phyloP scores from a whole-genome alignment of 2,797 vertebrate species.

The Pygocentrus nattereri region DNA sequence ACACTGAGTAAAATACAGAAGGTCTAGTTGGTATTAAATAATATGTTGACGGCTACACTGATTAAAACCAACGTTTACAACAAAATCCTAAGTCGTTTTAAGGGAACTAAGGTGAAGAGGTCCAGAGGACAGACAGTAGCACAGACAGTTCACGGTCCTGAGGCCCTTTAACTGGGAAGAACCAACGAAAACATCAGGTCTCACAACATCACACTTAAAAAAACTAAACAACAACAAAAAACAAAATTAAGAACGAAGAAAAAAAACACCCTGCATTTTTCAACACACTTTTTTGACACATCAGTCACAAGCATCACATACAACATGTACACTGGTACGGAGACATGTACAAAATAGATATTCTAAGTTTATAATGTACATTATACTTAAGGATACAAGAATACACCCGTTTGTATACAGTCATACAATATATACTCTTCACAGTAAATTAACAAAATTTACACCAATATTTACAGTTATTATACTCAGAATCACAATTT shows the following conservation, averaged over 20 bases:
- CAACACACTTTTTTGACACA: slow-evolving; percentile 45
- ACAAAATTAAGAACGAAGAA: slow-evolving; percentile 1
- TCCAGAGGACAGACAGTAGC: slow-evolving; percentile 19
- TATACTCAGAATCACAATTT: slow-evolving; percentile 76
- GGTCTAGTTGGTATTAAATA: slow-evolving; percentile 21
- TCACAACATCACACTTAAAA: slow-evolving; percentile 47
- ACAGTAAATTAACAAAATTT: slow-evolving; percentile 79
- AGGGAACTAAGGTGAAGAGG: slow-evolving; percentile 24
- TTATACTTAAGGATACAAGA: slow-evolving; percentile 74
- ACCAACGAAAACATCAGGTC: slow-evolving; percentile 34
- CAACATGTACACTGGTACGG: slow-evolving; percentile 77
- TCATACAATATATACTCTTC: slow-evolving; percentile 69
- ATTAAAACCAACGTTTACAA: slow-evolving; percentile 45
- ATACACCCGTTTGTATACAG: slow-evolving; percentile 72
- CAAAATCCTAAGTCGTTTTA: slow-evolving; percentile 12
- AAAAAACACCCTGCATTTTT: slow-evolving; percentile 43
- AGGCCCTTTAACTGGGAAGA: slow-evolving; percentile 31
- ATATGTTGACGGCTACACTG: slow-evolving; percentile 29
- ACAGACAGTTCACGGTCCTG: slow-evolving; percentile 32
- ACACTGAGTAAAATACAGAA: slow-evolving; percentile 41
- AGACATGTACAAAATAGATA: slow-evolving; percentile 79
- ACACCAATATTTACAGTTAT: slow-evolving; percentile 82
- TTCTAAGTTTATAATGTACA: slow-evolving; percentile 61
- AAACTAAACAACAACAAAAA: background rate
- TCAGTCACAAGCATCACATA: slow-evolving; percentile 54